Evolutionary conservation across 2,888 invertebrate genomes (phyloP), one percentile per base, ranked within the genome.

Genomic region (Lobophora halterata): DNA sequence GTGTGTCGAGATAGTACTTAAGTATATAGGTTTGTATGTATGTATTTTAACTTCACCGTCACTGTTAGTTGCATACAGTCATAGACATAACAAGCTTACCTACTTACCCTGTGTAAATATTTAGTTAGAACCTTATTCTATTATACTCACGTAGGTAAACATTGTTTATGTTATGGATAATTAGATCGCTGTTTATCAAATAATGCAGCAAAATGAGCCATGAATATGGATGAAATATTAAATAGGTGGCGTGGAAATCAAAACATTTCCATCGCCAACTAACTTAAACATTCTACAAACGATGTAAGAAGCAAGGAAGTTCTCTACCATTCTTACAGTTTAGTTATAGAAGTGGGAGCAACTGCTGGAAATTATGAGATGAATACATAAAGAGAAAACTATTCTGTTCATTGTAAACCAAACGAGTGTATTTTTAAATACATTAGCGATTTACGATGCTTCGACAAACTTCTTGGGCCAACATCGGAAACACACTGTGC

Each of bases 131-230:
- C n/a, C n/a, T n/a, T n/a, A n/a, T n/a, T 17, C 31, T 31, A 31
- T 34, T 25, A 31, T 20, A 31, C 20, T 17, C 3, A 8, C 26
- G 30, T 25, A 37, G 28, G 19, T 31, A 25, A 46, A 30, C 29
- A 42, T n/a, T 42, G 37, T 48, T 40, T 40, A 29, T 49, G 37
- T 51, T 51, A 46, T 51, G 45, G 40, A 39, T 52, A 24, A 38
- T 33, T 32, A 28, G 46, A 42, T 21, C 50, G 19, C 11, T 47
- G 51, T 51, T 60, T 61, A 57, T 63, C 51, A 61, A 60, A 63
- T 64, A 57, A 49, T 38, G 39, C 41, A 32, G 49, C 48, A 36
- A 42, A 45, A 40, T 39, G 49, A 48, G 34, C 23, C 21, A 38
- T 39, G 29, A 34, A 40, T 25, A 35, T 29, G 48, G 33, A 34